Percentiles rank a stretch among this genome's conserved stretches.
Conservation (phyloP, 1,140 invertebrate species). For the Papilio helenus region DNA sequence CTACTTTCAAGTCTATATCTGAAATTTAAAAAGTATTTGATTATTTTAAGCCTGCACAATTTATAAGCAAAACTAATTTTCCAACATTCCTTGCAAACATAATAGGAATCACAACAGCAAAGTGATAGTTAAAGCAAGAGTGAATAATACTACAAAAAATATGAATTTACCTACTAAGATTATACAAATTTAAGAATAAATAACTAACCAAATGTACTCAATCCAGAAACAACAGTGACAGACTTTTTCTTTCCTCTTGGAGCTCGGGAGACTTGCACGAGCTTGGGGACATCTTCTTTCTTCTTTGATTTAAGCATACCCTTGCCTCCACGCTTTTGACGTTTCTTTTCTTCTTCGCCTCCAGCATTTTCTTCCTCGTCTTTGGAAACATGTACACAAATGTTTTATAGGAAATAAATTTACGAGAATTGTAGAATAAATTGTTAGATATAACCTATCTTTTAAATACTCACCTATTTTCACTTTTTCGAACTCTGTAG, state of each 20-base stretch:
- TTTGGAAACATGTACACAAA: slow-evolving; percentile 45
- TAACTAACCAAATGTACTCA: slow-evolving; percentile 92
- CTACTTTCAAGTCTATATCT: slow-evolving; percentile 99
- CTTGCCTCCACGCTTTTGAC: slow-evolving; percentile 95
- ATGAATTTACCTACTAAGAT: not conserved
- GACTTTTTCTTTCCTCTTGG: slow-evolving; percentile 99
- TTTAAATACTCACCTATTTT: slow-evolving; percentile 85
- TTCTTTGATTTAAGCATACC: slow-evolving; percentile 95
- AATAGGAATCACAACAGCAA: not conserved
- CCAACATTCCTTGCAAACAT: not conserved
- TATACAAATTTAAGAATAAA: not conserved
- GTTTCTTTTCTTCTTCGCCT: slow-evolving; percentile 95
- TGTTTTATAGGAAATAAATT: slow-evolving; percentile 25
- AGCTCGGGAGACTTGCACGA: slow-evolving; percentile 93
- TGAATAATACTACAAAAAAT: too few relatives aligned
- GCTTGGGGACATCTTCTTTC: slow-evolving; percentile 92
- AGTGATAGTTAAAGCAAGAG: too few relatives aligned
- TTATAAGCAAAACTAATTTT: not conserved
- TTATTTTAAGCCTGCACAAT: not conserved
- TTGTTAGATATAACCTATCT: slow-evolving; percentile 44
- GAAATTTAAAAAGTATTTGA: slow-evolving; percentile 55
- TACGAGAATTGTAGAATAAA: not conserved
- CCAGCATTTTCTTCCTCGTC: slow-evolving; percentile 86
- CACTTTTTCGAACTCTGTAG: slow-evolving; percentile 95
- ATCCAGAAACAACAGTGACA: slow-evolving; percentile 94